Evolutionary conservation across 2,888 invertebrate genomes (phyloP).

Genomic region (Panopea generosa): DNA sequence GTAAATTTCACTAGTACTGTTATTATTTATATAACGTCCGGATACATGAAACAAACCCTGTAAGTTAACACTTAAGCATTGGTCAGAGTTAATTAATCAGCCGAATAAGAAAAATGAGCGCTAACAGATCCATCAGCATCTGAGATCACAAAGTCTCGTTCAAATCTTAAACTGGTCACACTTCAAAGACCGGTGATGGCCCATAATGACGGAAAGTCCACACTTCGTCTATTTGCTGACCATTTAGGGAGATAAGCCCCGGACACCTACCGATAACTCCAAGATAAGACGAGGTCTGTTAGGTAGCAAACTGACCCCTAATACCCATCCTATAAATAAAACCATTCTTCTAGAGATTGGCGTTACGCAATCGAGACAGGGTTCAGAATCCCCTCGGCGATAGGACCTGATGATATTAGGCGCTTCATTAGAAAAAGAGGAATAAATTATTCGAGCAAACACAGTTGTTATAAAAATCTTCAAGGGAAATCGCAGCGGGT

Average conservation of each 20-base stretch:
- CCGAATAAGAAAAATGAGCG: too few relatives aligned
- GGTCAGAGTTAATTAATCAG: too few relatives aligned
- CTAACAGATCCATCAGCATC: too few relatives aligned
- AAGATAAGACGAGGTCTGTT: slow-evolving; percentile 5
- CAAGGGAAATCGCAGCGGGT: too few relatives aligned
- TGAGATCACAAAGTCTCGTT: too few relatives aligned
- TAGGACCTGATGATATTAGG: slow-evolving; percentile 37
- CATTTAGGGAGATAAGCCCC: slow-evolving; percentile 48
- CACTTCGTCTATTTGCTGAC: slow-evolving; percentile 30
- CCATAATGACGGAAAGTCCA: slow-evolving; percentile 51
- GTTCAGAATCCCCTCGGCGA: slow-evolving; percentile 16
- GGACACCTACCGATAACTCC: not conserved
- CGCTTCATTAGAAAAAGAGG: slow-evolving; percentile 39
- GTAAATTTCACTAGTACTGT: too few relatives aligned
- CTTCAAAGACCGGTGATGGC: slow-evolving; percentile 52
- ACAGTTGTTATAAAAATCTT: not conserved
- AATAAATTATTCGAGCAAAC: slow-evolving; percentile 28
- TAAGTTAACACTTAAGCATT: too few relatives aligned
- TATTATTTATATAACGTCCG: too few relatives aligned
- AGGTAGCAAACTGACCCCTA: not conserved
- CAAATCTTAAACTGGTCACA: slow-evolving; percentile 43
- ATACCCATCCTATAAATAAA: slow-evolving; percentile 10
- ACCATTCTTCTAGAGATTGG: slow-evolving; percentile 20
- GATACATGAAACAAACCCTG: too few relatives aligned
- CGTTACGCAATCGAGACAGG: slow-evolving; percentile 31